These are phyloP conservation scores for Huso huso DNA, from an alignment of 2,797 vertebrate species.

Conservation along the genomic window DNA sequence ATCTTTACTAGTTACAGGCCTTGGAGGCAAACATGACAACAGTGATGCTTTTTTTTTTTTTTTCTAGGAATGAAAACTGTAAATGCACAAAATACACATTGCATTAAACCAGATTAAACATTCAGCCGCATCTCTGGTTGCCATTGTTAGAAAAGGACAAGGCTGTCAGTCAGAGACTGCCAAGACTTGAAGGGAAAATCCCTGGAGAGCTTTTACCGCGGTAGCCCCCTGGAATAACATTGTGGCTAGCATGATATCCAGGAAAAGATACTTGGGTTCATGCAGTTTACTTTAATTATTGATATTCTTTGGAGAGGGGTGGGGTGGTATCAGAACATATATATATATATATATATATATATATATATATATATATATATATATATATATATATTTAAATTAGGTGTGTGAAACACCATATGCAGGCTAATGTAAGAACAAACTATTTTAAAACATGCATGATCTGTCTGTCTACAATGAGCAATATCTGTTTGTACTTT, in stretches of 20 bases:
- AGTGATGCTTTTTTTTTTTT: conserved; percentile 20
- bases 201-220: neutral
- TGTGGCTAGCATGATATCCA: conserved; percentile 1
- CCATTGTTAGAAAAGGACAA: conserved; percentile 1
- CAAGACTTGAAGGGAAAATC: neutral
- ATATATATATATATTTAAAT: too few relatives aligned
- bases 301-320: too few relatives aligned
- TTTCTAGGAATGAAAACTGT: conserved; percentile 14
- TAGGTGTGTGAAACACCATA: too few relatives aligned
- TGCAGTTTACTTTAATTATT: too few relatives aligned
- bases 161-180: conserved; percentile 2
- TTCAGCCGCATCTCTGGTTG: conserved; percentile 4
- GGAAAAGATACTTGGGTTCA: neutral
- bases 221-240: conserved; percentile 4
- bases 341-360: too few relatives aligned
- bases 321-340: too few relatives aligned
- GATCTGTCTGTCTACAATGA: too few relatives aligned
- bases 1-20: conserved; percentile 22
- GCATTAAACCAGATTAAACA: conserved; percentile 1
- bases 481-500: too few relatives aligned
- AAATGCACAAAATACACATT: conserved; percentile 2
- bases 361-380: too few relatives aligned
- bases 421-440: too few relatives aligned
- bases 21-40: conserved; percentile 23
- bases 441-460: too few relatives aligned